Evolutionary conservation across 2,888 invertebrate genomes (phyloP).

Genomic region (Acleris literana): DNA sequence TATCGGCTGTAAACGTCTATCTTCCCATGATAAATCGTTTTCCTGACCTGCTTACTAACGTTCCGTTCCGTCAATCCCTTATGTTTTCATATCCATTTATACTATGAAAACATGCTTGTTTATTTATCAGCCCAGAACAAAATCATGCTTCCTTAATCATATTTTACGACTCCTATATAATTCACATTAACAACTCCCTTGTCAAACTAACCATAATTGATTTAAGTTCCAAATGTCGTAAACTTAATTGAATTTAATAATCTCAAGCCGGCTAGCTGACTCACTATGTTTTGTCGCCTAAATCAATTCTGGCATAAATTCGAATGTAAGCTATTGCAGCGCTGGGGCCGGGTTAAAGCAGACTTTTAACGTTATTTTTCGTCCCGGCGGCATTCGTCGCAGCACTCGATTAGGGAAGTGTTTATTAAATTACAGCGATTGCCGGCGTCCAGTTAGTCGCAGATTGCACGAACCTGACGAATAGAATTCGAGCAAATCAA

Average conservation of each 20-base stretch:
- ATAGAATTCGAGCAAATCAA: constrained; percentile 59
- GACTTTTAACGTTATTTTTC: constrained; percentile 62
- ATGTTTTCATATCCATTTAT: constrained; percentile 15
- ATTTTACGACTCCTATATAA: constrained; percentile 31
- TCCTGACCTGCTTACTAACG: constrained; percentile 64
- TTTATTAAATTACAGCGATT: constrained; percentile 78
- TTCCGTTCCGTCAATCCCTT: constrained; percentile 39
- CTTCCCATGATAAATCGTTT: constrained; percentile 64
- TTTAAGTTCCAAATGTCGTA: constrained; percentile 28
- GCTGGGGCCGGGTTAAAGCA: constrained; percentile 44
- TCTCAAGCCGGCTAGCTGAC: constrained; percentile 14
- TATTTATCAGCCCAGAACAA: background rate
- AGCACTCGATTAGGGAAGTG: constrained; percentile 76
- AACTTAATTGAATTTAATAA: constrained; percentile 32
- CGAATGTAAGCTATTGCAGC: constrained; percentile 29
- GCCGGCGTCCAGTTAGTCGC: constrained; percentile 68
- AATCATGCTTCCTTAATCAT: constrained; percentile 13
- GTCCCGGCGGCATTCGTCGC: constrained; percentile 55
- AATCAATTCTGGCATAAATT: constrained; percentile 32
- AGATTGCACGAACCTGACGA: constrained; percentile 66
- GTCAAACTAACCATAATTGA: constrained; percentile 21
- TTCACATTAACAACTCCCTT: constrained; percentile 28
- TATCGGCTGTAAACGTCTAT: constrained; percentile 65
- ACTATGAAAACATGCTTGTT: background rate
- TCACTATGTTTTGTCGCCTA: constrained; percentile 23